phyloP scores from a whole-genome alignment of 1,140 invertebrate species.

The Nautilus pompilius region DNA sequence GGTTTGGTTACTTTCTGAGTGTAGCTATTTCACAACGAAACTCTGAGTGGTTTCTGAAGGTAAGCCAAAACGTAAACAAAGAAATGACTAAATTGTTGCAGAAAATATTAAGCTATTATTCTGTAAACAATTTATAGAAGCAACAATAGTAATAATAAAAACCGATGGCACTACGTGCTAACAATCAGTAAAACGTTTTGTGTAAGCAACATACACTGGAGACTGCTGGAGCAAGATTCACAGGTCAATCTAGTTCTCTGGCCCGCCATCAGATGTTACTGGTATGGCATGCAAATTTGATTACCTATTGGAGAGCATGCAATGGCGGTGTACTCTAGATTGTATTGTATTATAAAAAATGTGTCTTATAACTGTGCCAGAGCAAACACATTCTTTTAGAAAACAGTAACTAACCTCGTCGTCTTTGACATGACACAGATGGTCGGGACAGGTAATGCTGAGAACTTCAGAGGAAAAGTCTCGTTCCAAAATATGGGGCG shows the following conservation, averaged over 20 bases:
- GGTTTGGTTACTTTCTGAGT: too few relatives aligned
- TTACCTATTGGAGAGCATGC: background rate
- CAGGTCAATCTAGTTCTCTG: background rate
- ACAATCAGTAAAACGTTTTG: too few relatives aligned
- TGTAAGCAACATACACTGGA: too few relatives aligned
- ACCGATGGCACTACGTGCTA: too few relatives aligned
- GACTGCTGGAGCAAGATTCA: background rate
- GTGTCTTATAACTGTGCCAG: background rate
- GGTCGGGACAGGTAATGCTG: conserved; percentile 62
- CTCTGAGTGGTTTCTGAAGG: too few relatives aligned
- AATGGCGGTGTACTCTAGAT: background rate
- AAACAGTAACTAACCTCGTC: conserved; percentile 56
- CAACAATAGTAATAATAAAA: too few relatives aligned
- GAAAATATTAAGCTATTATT: too few relatives aligned
- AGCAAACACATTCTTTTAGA: background rate
- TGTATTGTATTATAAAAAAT: background rate
- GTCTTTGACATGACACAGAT: conserved; percentile 64
- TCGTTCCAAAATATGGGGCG: too few relatives aligned
- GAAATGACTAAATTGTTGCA: too few relatives aligned
- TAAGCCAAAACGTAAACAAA: too few relatives aligned
- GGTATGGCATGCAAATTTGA: background rate
- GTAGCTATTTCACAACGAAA: too few relatives aligned
- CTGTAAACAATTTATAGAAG: too few relatives aligned
- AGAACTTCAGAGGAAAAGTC: conserved; percentile 64
- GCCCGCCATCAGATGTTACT: background rate